Evolutionary conservation across 2,888 invertebrate species (phyloP).

Genomic region (Phania funesta): DNA sequence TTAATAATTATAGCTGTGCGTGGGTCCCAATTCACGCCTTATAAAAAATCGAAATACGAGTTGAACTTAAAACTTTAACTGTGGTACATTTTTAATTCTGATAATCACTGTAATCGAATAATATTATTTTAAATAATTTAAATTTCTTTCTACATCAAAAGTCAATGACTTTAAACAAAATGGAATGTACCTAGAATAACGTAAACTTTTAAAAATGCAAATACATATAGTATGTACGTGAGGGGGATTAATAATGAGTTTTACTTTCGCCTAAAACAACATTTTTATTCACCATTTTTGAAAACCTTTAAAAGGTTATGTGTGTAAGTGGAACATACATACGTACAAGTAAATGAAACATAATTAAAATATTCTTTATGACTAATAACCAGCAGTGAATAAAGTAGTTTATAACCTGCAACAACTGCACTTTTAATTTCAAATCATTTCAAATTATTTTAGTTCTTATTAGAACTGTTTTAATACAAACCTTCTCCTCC

Average conservation of each 20-base stretch:
- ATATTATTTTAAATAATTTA: too few species aligned
- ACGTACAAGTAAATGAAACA: conserved; percentile 19
- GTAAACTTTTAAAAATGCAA: not conserved
- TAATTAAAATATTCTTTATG: not conserved
- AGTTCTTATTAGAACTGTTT: too few species aligned
- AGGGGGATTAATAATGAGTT: conserved; percentile 32
- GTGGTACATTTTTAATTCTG: too few species aligned
- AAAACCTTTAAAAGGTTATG: conserved; percentile 61
- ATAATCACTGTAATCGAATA: too few species aligned
- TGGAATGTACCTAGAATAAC: conserved; percentile 27
- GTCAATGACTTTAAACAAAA: conserved; percentile 46
- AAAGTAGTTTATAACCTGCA: not conserved
- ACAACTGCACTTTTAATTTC: conserved; percentile 46
- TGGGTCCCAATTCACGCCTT: too few species aligned
- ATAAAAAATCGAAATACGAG: too few species aligned
- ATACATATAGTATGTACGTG: conserved; percentile 33
- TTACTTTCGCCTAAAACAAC: conserved; percentile 64
- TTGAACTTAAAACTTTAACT: too few species aligned
- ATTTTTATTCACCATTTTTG: conserved; percentile 1
- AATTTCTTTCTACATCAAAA: too few species aligned
- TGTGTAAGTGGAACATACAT: conserved; percentile 63
- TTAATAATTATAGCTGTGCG: too few species aligned
- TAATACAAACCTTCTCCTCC: conserved; percentile 71
- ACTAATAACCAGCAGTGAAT: not conserved
- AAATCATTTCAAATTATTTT: conserved; percentile 14